Conservation (phyloP, 2,113 vertebrate genomes). For the Datnioides undecimradiatus region DNA sequence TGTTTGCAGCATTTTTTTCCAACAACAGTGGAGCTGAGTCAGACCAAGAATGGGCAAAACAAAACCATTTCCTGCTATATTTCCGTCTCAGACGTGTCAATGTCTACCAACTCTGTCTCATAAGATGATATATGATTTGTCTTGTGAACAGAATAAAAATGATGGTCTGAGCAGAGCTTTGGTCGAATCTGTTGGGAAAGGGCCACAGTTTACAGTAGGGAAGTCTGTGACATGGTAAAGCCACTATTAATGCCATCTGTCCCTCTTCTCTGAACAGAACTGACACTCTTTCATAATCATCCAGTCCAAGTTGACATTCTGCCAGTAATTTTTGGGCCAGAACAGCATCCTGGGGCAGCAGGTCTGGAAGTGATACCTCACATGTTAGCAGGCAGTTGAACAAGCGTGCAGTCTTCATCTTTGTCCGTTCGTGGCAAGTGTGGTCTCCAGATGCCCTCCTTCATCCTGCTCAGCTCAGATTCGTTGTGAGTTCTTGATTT, state of each 20-base stretch:
- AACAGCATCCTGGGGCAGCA: conserved; percentile 45
- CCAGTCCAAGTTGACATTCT: conserved; percentile 60
- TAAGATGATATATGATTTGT: conserved; percentile 16
- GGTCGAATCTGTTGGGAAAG: conserved; percentile 11
- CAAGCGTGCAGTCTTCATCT: conserved; percentile 17
- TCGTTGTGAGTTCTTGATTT: conserved; percentile 48
- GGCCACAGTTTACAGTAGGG: conserved; percentile 29
- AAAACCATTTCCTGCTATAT: conserved; percentile 29
- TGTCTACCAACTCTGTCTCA: conserved; percentile 1
- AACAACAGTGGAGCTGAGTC: conserved; percentile 48
- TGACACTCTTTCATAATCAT: conserved; percentile 68
- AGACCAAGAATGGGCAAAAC: conserved; percentile 37
- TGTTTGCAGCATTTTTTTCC: conserved; percentile 52
- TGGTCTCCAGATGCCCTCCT: conserved; percentile 55
- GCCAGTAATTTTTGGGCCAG: conserved; percentile 63
- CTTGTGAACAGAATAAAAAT: conserved; percentile 14
- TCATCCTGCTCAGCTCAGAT: conserved; percentile 46
- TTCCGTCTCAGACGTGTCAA: neutral
- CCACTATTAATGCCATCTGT: conserved; percentile 75
- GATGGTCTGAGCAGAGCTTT: conserved; percentile 23
- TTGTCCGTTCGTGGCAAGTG: neutral
- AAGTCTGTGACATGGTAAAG: conserved; percentile 54
- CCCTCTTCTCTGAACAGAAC: conserved; percentile 53
- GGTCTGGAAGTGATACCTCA: conserved; percentile 48
- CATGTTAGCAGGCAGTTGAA: conserved; percentile 31